Conservation (phyloP, 2,113 vertebrate genomes). For the Nesogale talazaci region DNA sequence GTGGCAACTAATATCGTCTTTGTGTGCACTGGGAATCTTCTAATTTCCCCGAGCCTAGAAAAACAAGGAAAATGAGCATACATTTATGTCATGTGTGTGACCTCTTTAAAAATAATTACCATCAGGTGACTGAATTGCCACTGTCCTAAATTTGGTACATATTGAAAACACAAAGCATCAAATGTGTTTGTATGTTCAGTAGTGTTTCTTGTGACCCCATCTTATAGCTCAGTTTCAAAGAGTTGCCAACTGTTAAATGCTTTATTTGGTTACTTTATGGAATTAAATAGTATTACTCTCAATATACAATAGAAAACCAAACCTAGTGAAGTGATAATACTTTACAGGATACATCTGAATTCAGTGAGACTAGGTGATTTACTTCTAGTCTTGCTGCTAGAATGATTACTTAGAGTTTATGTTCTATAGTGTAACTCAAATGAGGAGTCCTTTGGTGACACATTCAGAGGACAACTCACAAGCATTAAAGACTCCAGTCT, state of each 20-base stretch:
- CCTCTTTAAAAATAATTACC: neutral
- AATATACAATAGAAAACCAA: no score
- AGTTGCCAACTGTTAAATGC: neutral
- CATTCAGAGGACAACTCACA: no score
- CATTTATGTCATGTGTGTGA: neutral
- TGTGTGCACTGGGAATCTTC: neutral
- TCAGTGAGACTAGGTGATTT: no score
- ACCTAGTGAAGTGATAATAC: no score
- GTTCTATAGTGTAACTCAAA: no score
- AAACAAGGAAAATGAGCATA: neutral
- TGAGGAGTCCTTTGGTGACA: no score
- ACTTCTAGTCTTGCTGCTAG: no score
- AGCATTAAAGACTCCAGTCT: no score
- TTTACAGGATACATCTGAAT: no score
- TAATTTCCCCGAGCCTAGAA: neutral
- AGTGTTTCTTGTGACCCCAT: neutral
- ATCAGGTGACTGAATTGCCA: neutral
- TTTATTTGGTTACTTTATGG: neutral
- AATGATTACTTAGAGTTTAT: no score
- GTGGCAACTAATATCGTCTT: neutral
- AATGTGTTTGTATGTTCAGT: neutral
- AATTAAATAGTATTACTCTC: no score
- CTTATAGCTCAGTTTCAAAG: neutral
- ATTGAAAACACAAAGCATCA: neutral
- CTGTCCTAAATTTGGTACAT: neutral